Evolutionary conservation across 2,113 vertebrate genomes (phyloP), one percentile per base, ranked within the genome.

Genomic region (Martes martes): DNA sequence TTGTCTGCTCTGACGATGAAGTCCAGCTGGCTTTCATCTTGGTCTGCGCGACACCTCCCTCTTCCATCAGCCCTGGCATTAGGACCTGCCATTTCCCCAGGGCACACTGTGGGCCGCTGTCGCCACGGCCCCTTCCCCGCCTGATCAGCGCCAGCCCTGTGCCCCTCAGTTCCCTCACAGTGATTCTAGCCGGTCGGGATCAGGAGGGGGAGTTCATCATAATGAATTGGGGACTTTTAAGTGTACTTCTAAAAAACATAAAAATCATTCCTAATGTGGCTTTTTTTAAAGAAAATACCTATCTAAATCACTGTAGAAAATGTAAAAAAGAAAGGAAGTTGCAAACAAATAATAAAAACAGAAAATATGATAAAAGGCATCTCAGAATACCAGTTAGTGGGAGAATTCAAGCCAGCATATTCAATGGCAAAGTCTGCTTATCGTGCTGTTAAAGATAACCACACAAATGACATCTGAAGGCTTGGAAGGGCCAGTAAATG

Each of bases 101-200:
- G 31, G 47, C 63, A 19, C n/a, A 31, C 33, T 0, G 14, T 0
- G 15, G n/a, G 69, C 69, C 24, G 0, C 50, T 67, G 36, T 28
- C 6, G 0, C 31, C 52, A 18, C 6, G 4, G 57, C 57, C 4
- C 86, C 45, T 36, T 0, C 11, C 8, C 7, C 0, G 0, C 7
- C 3, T 11, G 42, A 14, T 14, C 73, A 45, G 36, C 2, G 9
- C 65, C 71, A 24, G 36, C 71, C 42, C 39, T 28, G 13, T 14
- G 73, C 39, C 39, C 42, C 45, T 28, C 24, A 14, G 0, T 8
- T 45, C 73, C 24, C 39, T 50, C 55, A 6, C 4, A 19, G 90
- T 11, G 55, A n/a, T 15, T 19, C 11, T 9, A 42, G 31, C 0
- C 7, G 28, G 15, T 19, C 63, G 59, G 10, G 4, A 28, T 4